Evolutionary conservation across 2,113 vertebrate genomes (phyloP).

Genomic region (Myanophis thanlyinensis): DNA sequence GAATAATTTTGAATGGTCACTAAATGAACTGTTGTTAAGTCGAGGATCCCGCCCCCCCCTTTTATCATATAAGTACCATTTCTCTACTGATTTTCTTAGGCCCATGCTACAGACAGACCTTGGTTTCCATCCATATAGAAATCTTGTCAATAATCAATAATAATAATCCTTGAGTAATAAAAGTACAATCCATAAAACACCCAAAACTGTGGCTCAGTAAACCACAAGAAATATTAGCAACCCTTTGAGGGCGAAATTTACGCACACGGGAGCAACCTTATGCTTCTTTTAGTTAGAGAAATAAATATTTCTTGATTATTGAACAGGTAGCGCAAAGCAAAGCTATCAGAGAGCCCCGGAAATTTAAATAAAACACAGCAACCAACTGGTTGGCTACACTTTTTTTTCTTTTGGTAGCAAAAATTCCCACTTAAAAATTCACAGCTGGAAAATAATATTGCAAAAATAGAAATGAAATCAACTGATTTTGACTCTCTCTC

Average conservation of each 20-base stretch:
- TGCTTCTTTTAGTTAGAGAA: not conserved
- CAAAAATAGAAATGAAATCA: not conserved
- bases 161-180: too few relatives aligned
- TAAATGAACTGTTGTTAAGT: too few relatives aligned
- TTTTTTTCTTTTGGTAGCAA: not conserved
- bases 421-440: not conserved
- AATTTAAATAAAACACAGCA: not conserved
- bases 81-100: not conserved
- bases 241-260: not conserved
- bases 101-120: not conserved
- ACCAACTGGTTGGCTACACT: not conserved
- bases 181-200: not conserved
- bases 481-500: not conserved
- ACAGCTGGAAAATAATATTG: not conserved
- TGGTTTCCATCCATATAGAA: too few relatives aligned
- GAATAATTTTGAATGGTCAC: too few relatives aligned
- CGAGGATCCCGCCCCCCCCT: too few relatives aligned
- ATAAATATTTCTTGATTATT: not conserved
- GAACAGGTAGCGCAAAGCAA: not conserved
- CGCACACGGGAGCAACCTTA: not conserved
- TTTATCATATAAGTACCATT: not conserved
- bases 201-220: not conserved
- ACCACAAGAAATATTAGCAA: not conserved
- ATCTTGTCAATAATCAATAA: too few relatives aligned
- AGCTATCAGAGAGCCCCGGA: not conserved